These are phyloP conservation scores for Parasteatoda tepidariorum DNA, from an alignment of 1,140 invertebrate species.

Conservation along the genomic window DNA sequence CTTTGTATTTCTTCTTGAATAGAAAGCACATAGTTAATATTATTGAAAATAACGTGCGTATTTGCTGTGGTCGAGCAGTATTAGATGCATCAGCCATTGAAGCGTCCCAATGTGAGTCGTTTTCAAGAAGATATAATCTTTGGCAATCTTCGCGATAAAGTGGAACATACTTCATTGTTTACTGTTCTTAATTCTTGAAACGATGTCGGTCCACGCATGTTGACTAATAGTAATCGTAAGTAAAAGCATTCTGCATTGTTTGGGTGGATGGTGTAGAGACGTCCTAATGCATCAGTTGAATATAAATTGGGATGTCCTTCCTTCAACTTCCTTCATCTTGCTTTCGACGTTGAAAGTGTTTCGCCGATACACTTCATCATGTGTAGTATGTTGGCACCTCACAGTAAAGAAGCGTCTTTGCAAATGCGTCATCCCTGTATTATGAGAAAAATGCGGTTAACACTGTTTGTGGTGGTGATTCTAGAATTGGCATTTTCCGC, in stretches of 20 bases:
- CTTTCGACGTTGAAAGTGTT: slow-evolving; percentile 63
- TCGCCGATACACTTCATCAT: slow-evolving; percentile 65
- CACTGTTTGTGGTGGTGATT: neutral
- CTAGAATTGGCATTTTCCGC: neutral
- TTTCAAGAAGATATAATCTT: neutral
- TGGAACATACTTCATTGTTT: neutral
- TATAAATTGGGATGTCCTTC: slow-evolving; percentile 11
- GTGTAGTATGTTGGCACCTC: slow-evolving; percentile 68
- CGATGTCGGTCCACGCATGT: neutral
- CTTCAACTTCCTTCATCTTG: slow-evolving; percentile 62
- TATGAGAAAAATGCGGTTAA: slow-evolving; percentile 29
- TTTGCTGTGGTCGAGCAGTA: slow-evolving; percentile 64
- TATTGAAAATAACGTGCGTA: slow-evolving; percentile 68
- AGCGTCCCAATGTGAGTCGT: no score
- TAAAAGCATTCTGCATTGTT: slow-evolving; percentile 4
- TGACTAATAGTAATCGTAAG: neutral
- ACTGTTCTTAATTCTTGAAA: neutral
- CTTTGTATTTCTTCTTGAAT: slow-evolving; percentile 63
- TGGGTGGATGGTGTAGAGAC: neutral
- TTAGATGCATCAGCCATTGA: neutral
- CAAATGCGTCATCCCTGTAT: slow-evolving; percentile 64
- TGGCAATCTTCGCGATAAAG: neutral
- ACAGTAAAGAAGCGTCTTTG: slow-evolving; percentile 67
- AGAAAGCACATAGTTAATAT: slow-evolving; percentile 40
- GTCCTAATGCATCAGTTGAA: neutral